Conservation (phyloP, 35 echinoderm and acorn worm species). For the Strongylocentrotus purpuratus region DNA sequence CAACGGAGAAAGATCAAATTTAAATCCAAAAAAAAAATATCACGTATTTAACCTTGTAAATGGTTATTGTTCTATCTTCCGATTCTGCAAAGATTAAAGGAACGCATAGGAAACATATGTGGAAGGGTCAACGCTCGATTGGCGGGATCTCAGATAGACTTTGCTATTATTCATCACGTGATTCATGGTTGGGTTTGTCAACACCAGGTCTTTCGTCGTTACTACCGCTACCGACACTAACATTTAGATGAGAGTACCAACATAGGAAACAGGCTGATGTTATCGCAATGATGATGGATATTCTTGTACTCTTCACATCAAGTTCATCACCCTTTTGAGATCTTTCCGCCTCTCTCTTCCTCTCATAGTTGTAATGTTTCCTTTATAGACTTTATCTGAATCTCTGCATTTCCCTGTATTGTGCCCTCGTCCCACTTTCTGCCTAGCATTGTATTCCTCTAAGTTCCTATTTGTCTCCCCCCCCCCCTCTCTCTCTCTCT, state of each 20-base stretch:
- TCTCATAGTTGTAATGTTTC: too few relatives aligned
- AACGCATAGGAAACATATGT: not conserved
- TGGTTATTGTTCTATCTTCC: not conserved
- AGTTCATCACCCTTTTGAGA: constrained; percentile 18
- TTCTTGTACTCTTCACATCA: not conserved
- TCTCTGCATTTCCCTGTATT: too few relatives aligned
- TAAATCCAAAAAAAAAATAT: too few relatives aligned
- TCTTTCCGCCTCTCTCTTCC: not conserved
- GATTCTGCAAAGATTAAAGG: not conserved
- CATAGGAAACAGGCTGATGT: not conserved
- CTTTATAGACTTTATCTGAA: too few relatives aligned
- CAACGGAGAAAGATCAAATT: too few relatives aligned
- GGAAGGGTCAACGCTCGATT: not conserved
- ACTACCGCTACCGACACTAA: constrained; percentile 29
- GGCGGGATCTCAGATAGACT: not conserved
- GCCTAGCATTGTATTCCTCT: too few relatives aligned
- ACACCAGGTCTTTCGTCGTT: not conserved
- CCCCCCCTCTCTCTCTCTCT: too few relatives aligned
- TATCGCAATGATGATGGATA: constrained; percentile 1
- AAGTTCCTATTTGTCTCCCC: too few relatives aligned
- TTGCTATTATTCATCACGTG: not conserved
- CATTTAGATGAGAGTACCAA: constrained; percentile 8
- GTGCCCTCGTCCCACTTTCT: too few relatives aligned
- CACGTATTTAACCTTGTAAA: too few relatives aligned
- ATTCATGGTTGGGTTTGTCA: not conserved